Evolutionary conservation across 1,140 invertebrate species (phyloP), one percentile per base, ranked within the genome.

Genomic region (Potamilus streckersoni): DNA sequence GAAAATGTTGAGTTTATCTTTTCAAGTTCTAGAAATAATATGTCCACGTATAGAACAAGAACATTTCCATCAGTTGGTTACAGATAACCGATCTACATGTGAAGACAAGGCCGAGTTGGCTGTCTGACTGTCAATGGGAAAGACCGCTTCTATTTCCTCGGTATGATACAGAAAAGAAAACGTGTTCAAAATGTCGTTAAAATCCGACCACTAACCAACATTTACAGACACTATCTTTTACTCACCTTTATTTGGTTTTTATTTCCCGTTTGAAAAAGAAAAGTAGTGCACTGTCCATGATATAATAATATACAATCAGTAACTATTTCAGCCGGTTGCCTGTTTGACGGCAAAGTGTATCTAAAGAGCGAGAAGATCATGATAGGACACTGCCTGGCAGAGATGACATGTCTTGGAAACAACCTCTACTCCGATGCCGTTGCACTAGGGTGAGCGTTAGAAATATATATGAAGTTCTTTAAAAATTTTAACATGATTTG

Each of bases 321-420:
- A 62, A 62, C 60, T n/a, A 13, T 55, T 70, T 16, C 61, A 80
- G 79, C 8, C 20, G 74, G 79, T 2, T 80, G 79, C 67, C 60
- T 73, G 55, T 78, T 67, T 71, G 79, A 80, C 63, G 74, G 79
- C 16, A 23, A 23, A 31, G 72, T 77, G 60, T 80, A 80, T 59
- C 55, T 20, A 8, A 74, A 67, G 27, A 72, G 74, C 59, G 62
- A 73, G 12, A 74, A n/a, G 15, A 80, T 80, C 62, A 73, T 70
- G 14, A 78, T 80, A 8, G 49, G 72, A 23, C 67, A 61, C 8
- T 80, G 79, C 68, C 62, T 77, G 55, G 79, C 71, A 16, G 27
- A 65, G 19, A 74, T 80, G 75, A 80, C 74, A 19, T 80, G 79
- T 71, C 13, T 27, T 11, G 79, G 79, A 1, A 27, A 71, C 64